Base-by-base conservation (phyloP, 2,797 vertebrate species). In the Siniperca obscura region DNA sequence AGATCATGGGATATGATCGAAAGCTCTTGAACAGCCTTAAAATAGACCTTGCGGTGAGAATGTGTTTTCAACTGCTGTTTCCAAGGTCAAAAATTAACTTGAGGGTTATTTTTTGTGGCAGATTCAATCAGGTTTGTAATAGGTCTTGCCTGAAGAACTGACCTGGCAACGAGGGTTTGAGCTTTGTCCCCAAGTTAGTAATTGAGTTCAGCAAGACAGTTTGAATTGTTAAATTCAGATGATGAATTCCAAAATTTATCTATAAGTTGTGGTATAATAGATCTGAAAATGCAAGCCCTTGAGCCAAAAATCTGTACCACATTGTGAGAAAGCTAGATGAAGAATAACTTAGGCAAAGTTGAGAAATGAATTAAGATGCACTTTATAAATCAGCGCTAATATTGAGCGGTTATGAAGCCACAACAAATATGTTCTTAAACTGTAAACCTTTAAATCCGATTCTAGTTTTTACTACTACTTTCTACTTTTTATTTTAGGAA, bases 261-360 rank as follows among this genome's bases (percentile, higher is more conserved):
- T 13, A 30, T 16, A 46, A 44, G 55, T 17, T 42, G 16, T 65
- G 36, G 14, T 9, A 14, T 13, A 48, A 40, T 27, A 60, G 38
- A 25, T 62, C 46, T 52, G 22, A 52, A 36, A 8, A 36, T 25
- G 14, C 30, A 53, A 38, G 16, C 64, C 17, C 36, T 55, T 12
- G 22, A 53, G n/a, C 3, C 48, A 55, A 65, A 65, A 61, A 1
- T 21, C 9, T 36, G 21, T 21, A 57, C 53, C 69, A 44, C 17
- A 60, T 34, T 48, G 40, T 57, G 57, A 64, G 19, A 13, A 42
- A 55, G 48, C 16, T 64, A 25, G 61, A 74, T 50, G 16, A 74
- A 64, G 34, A 42, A 14, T 7, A 19, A 3, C 25, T 56, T 8
- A 34, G 10, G n/a, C 72, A 74, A 50, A 50, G 27, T 16, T 27